These are phyloP conservation scores for Macrotus californicus DNA, from an alignment of 2,113 vertebrate genomes.

Conservation along the genomic window DNA sequence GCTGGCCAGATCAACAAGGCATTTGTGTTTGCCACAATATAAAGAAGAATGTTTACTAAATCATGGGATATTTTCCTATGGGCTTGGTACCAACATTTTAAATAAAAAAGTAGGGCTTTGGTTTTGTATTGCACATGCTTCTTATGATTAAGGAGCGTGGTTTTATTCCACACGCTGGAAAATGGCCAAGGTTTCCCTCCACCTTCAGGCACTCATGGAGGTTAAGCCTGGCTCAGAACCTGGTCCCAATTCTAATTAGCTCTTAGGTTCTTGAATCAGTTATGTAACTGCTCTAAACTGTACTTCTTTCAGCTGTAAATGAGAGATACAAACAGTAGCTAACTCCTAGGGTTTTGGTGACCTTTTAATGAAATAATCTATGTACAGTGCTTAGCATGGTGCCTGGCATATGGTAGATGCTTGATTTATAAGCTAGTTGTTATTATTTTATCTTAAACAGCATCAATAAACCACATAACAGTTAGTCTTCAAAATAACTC, in stretches of 20 bases:
- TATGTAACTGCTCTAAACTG: not conserved
- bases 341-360: not conserved
- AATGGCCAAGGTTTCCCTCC: not conserved
- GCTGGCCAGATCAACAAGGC: not conserved
- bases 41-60: not conserved
- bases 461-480: not conserved
- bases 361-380: constrained; percentile 22
- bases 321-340: not conserved
- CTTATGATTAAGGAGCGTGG: not conserved
- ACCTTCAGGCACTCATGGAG: not conserved
- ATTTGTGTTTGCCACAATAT: not conserved
- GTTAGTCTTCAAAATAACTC: constrained; percentile 5
- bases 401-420: not conserved
- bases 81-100: not conserved
- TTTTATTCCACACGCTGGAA: not conserved
- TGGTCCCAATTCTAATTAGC: constrained; percentile 2
- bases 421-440: not conserved
- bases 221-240: not conserved
- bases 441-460: constrained; percentile 27
- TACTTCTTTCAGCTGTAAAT: constrained; percentile 19
- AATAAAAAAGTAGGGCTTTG: not conserved
- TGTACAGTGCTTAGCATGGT: not conserved
- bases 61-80: not conserved
- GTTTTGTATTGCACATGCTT: not conserved
- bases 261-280: not conserved